Base-by-base conservation (phyloP, 2,113 vertebrate species). In the Anoura caudifer region DNA sequence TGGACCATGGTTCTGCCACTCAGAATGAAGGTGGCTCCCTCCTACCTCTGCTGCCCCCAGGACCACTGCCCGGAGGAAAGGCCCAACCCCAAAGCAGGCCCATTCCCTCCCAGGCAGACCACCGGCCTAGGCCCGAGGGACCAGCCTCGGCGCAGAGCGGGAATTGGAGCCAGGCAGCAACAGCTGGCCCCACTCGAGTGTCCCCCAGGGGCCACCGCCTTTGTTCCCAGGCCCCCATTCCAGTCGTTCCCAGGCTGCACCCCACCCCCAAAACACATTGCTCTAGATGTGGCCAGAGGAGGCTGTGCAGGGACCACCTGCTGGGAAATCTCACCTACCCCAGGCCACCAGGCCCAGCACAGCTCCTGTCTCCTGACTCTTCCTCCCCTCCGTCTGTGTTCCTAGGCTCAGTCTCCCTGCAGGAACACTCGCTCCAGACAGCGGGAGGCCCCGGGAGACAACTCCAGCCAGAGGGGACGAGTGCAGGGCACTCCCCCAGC, bases 241-340 rank as follows among this genome's bases (percentile, higher is more conserved):
- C 81, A 94, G 91, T 73, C 4, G 87, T 98, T 98, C 97, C 97
- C 97, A 98, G 95, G 95, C 97, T 94, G 96, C 65, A 93, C 56
- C 95, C 67, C 81, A 45, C 76, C 95, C 79, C 79, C 22, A 69
- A 93, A 97, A 87, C 70, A 79, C 8, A 24, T 77, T 67, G 76
- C 67, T 76, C 13, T 38, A 69, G 94, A 52, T 38, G 20, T 50
- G 50, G 87, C 69, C 50, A 19, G 59, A 54, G 4, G 15, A 76
- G 75, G 87, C 69, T 87, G 9, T 0, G 2, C 36, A 50, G 88
- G 87, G 97, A 87, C 90, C 96, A 95, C 94, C 87, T n/a, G 90
- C 88, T 50, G 80, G 81, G 76, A 80, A 90, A 50, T 24, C 50
- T 83, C 17, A 26, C 70, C 56, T 69, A 9, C 6, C 31, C 6